Base-by-base conservation (phyloP, 64 coral and sea anemone genomes). In the Hydrozoanthus tunicans region DNA sequence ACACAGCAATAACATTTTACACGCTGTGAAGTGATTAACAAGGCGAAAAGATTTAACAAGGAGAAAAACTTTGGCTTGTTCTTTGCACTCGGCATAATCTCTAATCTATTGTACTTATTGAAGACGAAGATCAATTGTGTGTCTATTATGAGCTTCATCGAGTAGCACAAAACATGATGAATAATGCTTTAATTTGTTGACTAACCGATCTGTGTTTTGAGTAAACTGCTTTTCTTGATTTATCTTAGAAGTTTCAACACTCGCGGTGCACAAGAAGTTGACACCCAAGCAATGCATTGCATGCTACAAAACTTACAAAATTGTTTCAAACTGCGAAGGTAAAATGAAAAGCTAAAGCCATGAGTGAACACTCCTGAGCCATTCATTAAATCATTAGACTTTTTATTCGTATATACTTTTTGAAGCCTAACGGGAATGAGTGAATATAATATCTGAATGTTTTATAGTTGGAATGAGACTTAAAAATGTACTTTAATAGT, bases 251-350 rank as follows among this genome's bases (percentile, higher is more conserved):
- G 12, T 66, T 66, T 11, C 13, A 66, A 13, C 64, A 13, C 17
- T 11, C 64, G 12, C 64, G 12, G 64, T 66, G 5, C 64, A 66
- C 12, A 11, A 66, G 9, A 66, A 66, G 12, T 15, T 66, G 17
- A 66, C 64, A 13, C 8, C 64, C 17, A 66, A 66, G 32, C 32
- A 66, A 51, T 6, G 13, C 17, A 17, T 83, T 67, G 81, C 43
- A 60, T 83, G 81, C 62, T 3, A 15, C 13, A 83, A 83, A 66
- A 14, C 63, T 61, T 3, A 15, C 7, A 83, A 83, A 66, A 14
- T 52, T 66, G 27, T 53, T 66, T 83, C 81, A 83, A 67, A 83
- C 81, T 68, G 81, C 81, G 81, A 83, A 43, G 17, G 6, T 14
- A 13, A 83, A 51, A 54, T 67, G 81, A 54, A 52, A 64, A 66